Conservation (phyloP, 2,888 invertebrate species). For the Caprella mutica region DNA sequence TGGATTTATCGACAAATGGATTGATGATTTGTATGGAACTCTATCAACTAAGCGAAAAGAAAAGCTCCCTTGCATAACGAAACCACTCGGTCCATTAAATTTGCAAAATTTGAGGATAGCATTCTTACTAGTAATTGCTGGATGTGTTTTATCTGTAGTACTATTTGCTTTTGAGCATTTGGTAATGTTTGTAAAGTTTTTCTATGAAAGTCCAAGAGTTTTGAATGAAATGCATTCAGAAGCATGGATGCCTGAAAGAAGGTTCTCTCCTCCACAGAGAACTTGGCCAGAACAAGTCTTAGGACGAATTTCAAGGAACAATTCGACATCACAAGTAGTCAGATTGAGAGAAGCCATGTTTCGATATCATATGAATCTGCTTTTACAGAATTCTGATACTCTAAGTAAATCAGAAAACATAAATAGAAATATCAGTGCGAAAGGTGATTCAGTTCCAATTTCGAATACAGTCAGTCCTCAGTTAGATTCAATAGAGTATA, state of each 20-base stretch:
- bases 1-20: constrained; percentile 25
- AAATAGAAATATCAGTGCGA: too few species aligned
- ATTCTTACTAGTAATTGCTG: constrained; percentile 15
- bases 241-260: background rate
- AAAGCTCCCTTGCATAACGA: constrained; percentile 21
- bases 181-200: too few species aligned
- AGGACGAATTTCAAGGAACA: background rate
- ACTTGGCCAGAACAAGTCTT: background rate
- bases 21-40: constrained; percentile 12
- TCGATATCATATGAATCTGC: background rate
- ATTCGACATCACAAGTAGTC: background rate
- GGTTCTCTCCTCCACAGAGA: background rate
- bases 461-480: too few species aligned
- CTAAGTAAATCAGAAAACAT: too few species aligned
- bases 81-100: constrained; percentile 14
- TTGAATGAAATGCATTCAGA: background rate
- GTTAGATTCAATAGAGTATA: too few species aligned
- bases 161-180: constrained; percentile 13
- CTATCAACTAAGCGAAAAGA: constrained; percentile 9
- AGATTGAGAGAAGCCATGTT: background rate
- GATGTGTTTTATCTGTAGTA: constrained; percentile 11
- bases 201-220: too few species aligned
- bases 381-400: too few species aligned
- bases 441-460: too few species aligned
- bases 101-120: constrained; percentile 20